Evolutionary conservation across 2,888 invertebrate species (phyloP).

Genomic region (Abrostola tripartita): DNA sequence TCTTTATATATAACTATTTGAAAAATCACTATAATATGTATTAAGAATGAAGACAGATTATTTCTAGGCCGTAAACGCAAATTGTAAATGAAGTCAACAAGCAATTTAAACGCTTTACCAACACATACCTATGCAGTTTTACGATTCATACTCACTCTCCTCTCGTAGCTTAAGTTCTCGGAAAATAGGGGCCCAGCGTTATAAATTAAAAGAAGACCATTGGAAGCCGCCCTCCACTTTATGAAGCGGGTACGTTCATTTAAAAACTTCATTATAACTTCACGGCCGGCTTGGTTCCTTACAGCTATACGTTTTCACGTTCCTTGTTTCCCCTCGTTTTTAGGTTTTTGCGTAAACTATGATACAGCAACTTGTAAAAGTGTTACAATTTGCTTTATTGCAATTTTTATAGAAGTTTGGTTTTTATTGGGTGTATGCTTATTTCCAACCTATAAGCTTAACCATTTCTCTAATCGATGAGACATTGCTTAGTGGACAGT

Average conservation of each 20-base stretch:
- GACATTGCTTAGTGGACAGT: too few species aligned
- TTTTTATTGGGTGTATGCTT: too few species aligned
- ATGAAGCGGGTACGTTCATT: conserved; percentile 72
- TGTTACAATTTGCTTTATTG: background rate
- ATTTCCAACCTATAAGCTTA: too few species aligned
- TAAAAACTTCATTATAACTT: conserved; percentile 79
- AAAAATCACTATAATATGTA: too few species aligned
- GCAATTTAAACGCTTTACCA: background rate
- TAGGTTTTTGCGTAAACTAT: conserved; percentile 13
- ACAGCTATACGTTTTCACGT: conserved; percentile 38
- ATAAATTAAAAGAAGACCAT: conserved; percentile 76
- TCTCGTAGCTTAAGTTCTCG: conserved; percentile 43
- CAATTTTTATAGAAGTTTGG: too few species aligned
- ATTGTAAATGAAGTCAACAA: background rate
- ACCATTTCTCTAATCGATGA: too few species aligned
- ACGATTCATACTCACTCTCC: conserved; percentile 11
- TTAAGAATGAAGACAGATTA: too few species aligned
- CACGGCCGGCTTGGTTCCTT: conserved; percentile 61
- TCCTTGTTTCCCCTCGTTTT: conserved; percentile 46
- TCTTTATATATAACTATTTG: too few species aligned
- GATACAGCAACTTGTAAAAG: background rate
- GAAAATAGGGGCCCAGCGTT: conserved; percentile 56
- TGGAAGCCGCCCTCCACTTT: conserved; percentile 68
- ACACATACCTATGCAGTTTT: conserved; percentile 2
- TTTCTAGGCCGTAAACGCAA: background rate